phyloP scores from a whole-genome alignment of 2,113 vertebrate genomes.

The Clinocottus analis region DNA sequence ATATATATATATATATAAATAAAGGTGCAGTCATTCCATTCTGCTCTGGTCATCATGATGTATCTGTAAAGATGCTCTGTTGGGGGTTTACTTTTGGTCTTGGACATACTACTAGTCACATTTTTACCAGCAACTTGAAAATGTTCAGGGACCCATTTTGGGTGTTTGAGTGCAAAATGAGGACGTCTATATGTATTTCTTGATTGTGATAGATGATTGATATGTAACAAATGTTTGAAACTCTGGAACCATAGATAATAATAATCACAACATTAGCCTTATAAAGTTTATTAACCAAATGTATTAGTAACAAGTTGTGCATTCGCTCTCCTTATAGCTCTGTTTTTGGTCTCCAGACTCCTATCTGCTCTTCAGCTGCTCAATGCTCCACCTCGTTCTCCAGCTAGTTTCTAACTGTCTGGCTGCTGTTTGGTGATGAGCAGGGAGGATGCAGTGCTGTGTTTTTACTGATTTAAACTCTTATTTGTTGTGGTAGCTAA shows the following conservation, averaged over 20 bases:
- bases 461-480: no score
- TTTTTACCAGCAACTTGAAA: neutral
- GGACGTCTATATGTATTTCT: neutral
- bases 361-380: neutral
- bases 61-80: neutral
- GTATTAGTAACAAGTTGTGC: neutral
- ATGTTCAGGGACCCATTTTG: neutral
- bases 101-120: neutral
- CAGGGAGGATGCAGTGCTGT: neutral
- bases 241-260: neutral
- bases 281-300: neutral
- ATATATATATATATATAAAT: no score
- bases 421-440: neutral
- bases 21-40: neutral
- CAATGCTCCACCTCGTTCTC: neutral
- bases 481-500: no score
- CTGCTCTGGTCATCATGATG: slow-evolving; percentile 6
- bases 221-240: neutral
- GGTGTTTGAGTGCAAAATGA: neutral
- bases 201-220: neutral
- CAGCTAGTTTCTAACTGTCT: neutral
- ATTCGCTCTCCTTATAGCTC: neutral
- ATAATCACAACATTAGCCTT: neutral
- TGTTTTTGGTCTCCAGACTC: neutral
- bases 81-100: slow-evolving; percentile 3